These are phyloP conservation scores for Muricea muricata DNA, from an alignment of 92 coral and sea anemone species.

Conservation along the genomic window DNA sequence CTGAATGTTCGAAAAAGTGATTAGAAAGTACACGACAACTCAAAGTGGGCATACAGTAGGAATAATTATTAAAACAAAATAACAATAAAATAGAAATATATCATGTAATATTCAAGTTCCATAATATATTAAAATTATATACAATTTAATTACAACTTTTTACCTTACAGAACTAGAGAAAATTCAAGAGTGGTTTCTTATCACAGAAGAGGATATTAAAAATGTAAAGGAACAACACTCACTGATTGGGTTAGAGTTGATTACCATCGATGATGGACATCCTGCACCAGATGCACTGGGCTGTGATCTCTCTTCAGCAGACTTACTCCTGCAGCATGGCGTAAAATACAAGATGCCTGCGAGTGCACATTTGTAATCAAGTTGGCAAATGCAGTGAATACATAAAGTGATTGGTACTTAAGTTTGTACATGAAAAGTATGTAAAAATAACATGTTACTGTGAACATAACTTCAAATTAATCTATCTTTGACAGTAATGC, in stretches of 20 bases:
- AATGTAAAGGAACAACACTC: background rate
- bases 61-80: too few relatives aligned
- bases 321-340: background rate
- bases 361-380: background rate
- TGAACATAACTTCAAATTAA: background rate
- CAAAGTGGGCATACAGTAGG: background rate
- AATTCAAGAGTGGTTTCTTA: background rate
- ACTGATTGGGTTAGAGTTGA: background rate
- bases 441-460: background rate
- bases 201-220: background rate
- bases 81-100: background rate
- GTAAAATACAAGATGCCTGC: background rate
- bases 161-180: background rate
- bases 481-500: background rate
- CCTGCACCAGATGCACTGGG: slow-evolving; percentile 5
- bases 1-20: background rate
- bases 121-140: too few relatives aligned
- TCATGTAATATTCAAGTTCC: too few relatives aligned
- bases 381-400: background rate
- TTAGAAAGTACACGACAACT: background rate
- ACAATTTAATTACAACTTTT: background rate
- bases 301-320: background rate
- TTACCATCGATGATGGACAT: background rate
- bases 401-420: background rate
- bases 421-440: too few relatives aligned